These are phyloP conservation scores for Megaustenia siamemsis DNA, from an alignment of 2,888 invertebrate species.

Conservation along the genomic window DNA sequence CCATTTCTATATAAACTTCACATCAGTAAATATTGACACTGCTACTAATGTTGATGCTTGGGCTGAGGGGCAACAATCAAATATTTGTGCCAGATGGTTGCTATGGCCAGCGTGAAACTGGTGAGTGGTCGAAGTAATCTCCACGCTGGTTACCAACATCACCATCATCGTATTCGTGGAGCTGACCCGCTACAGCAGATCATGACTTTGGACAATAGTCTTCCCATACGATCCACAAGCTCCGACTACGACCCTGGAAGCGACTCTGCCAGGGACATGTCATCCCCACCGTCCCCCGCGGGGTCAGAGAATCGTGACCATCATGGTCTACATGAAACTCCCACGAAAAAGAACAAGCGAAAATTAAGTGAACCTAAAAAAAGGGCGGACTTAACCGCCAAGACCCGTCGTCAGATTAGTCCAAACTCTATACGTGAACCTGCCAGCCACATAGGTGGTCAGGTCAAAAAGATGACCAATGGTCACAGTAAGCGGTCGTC, in stretches of 20 bases:
- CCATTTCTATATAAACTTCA: too few relatives aligned
- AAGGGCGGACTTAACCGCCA: conserved; percentile 74
- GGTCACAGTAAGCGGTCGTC: conserved; percentile 3
- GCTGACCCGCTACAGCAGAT: not conserved
- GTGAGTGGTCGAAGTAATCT: conserved; percentile 29
- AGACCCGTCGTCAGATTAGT: conserved; percentile 74
- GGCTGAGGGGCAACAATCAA: not conserved
- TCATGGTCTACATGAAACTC: conserved; percentile 53
- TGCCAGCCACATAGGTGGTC: conserved; percentile 26
- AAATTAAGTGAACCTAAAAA: conserved; percentile 85
- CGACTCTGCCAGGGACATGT: conserved; percentile 48
- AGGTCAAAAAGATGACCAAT: conserved; percentile 36
- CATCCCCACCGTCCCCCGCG: conserved; percentile 53
- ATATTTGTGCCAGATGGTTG: conserved; percentile 18
- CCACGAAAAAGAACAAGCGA: conserved; percentile 83
- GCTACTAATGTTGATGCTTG: not conserved
- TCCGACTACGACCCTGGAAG: conserved; percentile 39
- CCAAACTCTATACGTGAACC: conserved; percentile 63
- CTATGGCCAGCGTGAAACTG: conserved; percentile 48
- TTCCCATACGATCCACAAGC: conserved; percentile 38
- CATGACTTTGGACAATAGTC: conserved; percentile 50
- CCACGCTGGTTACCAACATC: not conserved
- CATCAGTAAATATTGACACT: too few relatives aligned
- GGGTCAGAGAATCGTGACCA: conserved; percentile 40
- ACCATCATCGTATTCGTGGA: not conserved